A percentile compares a stretch with the other conserved stretches of the same genome.
Conservation (phyloP, 2,113 vertebrate genomes). For the Corythornis madagascariensis region DNA sequence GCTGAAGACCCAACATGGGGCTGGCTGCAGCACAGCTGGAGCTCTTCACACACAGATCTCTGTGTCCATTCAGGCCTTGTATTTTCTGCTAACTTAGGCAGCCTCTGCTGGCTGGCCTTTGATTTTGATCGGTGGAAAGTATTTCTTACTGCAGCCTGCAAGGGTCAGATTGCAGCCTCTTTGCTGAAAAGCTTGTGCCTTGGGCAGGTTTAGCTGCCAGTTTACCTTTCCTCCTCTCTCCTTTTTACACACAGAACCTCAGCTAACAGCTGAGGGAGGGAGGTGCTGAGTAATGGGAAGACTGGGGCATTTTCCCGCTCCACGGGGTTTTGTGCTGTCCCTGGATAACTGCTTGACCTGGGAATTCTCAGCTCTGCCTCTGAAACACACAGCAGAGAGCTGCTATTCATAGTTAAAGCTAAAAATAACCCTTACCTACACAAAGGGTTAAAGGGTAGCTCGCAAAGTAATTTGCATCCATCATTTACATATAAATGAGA, state of each 20-base stretch:
- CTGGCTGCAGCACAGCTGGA: background rate
- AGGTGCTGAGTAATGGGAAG: background rate
- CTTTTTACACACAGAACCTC: background rate
- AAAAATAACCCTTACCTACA: slow-evolving; percentile 23
- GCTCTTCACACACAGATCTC: background rate
- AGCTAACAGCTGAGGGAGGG: background rate
- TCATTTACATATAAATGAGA: slow-evolving; percentile 53
- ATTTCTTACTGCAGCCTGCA: background rate
- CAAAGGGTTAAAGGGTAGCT: slow-evolving; percentile 44
- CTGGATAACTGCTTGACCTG: background rate
- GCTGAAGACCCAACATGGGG: background rate
- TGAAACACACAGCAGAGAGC: background rate
- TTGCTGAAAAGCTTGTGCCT: background rate
- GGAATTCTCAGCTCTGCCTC: background rate
- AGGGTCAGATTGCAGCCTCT: background rate
- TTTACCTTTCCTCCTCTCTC: background rate
- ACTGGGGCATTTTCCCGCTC: background rate
- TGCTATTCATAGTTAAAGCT: slow-evolving; percentile 1
- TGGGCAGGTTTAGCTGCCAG: background rate
- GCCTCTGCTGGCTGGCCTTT: background rate
- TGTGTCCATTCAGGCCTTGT: background rate
- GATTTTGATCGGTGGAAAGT: background rate
- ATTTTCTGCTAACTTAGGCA: background rate
- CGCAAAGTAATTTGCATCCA: background rate
- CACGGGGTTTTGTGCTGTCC: background rate